Evolutionary conservation across 1,140 invertebrate species (phyloP).

Genomic region (Sitodiplosis mosellana): DNA sequence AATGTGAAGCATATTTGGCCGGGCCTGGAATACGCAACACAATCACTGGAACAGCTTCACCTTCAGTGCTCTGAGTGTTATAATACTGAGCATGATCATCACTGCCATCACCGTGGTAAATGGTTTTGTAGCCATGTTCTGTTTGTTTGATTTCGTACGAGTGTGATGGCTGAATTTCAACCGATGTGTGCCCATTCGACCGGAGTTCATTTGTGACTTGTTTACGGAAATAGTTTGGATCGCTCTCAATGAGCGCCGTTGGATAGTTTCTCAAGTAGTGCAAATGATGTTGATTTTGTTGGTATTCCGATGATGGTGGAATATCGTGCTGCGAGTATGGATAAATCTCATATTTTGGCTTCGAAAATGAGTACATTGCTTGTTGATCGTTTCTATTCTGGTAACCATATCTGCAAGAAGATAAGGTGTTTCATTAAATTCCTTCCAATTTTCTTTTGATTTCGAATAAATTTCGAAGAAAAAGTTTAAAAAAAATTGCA

Average conservation of each 20-base stretch:
- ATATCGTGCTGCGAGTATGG: slow-evolving; percentile 23
- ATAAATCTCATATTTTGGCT: slow-evolving; percentile 23
- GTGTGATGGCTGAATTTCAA: slow-evolving; percentile 22
- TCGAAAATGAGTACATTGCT: slow-evolving; percentile 16
- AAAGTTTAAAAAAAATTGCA: no score
- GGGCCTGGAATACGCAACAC: slow-evolving; percentile 21
- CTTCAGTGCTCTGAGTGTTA: background rate
- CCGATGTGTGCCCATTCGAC: slow-evolving; percentile 3
- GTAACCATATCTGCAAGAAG: slow-evolving; percentile 14
- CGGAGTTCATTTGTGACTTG: background rate
- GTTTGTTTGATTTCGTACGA: slow-evolving; percentile 23
- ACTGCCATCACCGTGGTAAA: slow-evolving; percentile 3
- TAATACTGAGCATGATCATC: background rate
- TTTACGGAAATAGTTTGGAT: no score
- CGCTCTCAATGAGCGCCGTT: no score
- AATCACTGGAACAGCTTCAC: slow-evolving; percentile 18
- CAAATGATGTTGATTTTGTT: background rate
- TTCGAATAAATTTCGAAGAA: no score
- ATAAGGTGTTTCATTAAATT: background rate
- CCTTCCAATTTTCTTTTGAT: no score
- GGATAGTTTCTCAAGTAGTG: background rate
- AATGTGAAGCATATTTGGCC: slow-evolving; percentile 21
- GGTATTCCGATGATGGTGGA: slow-evolving; percentile 7
- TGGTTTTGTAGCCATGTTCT: slow-evolving; percentile 10
- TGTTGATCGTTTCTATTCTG: slow-evolving; percentile 7